Percentiles rank a stretch among this genome's conserved stretches.
phyloP scores from a whole-genome alignment of 2,888 invertebrate species.

The Blera fallax region DNA sequence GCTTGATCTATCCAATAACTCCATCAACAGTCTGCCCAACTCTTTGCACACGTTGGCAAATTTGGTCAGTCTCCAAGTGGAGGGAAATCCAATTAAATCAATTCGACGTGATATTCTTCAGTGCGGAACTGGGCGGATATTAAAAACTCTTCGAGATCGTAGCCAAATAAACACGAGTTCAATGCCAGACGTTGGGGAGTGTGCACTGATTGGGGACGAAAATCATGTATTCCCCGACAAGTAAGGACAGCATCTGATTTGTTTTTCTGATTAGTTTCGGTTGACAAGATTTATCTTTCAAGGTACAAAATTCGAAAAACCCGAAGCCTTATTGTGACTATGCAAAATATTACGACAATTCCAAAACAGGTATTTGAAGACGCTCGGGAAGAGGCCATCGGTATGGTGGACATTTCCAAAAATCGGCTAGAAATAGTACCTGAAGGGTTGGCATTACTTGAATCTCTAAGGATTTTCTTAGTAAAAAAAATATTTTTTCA shows the following conservation, averaged over 20 bases:
- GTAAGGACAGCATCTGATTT: conserved; percentile 76
- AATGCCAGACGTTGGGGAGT: conserved; percentile 74
- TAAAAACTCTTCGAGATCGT: conserved; percentile 89
- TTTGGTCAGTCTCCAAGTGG: conserved; percentile 90
- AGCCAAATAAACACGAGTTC: conserved; percentile 62
- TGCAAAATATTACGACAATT: conserved; percentile 85
- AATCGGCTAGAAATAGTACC: conserved; percentile 89
- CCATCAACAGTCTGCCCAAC: conserved; percentile 86
- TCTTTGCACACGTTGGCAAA: conserved; percentile 88
- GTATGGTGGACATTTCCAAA: conserved; percentile 90
- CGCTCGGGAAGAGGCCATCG: conserved; percentile 88
- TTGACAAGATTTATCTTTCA: conserved; percentile 10
- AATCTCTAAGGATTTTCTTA: not conserved
- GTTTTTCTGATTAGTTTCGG: not conserved
- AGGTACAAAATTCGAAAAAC: conserved; percentile 85
- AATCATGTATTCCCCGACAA: conserved; percentile 83
- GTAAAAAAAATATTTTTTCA: conserved; percentile 74
- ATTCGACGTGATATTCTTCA: conserved; percentile 92
- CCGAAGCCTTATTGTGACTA: conserved; percentile 79
- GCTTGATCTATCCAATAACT: conserved; percentile 93
- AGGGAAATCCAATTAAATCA: conserved; percentile 92
- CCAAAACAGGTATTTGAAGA: conserved; percentile 88
- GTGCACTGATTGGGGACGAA: conserved; percentile 79
- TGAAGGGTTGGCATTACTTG: conserved; percentile 83
- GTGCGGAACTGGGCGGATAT: conserved; percentile 91